Evolutionary conservation across 2,113 vertebrate genomes (phyloP), one percentile per base, ranked within the genome.

Genomic region (Ginglymostoma cirratum): DNA sequence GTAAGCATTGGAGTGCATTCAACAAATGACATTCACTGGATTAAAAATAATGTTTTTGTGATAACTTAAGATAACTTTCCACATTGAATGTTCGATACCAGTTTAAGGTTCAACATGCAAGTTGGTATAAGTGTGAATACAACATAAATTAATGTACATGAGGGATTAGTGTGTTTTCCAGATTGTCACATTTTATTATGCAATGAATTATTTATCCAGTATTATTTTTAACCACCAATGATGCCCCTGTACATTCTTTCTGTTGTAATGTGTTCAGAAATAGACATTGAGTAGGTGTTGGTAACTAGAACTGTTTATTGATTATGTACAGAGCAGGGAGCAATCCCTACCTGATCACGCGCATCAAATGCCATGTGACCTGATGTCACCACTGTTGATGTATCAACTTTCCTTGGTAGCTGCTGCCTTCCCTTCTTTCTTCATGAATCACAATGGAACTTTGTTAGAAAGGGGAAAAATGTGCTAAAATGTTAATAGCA

Each of bases 1-100:
- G 98, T 99, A 97, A 98, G 98, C 94, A 95, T 48, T 48, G 66
- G 12, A 48, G n/a, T 95, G 24, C 42, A 70, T 70, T 95, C 30
- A 76, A 34, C 42, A 69, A 45, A 94, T 42, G 72, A 15, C 27
- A 52, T 72, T 48, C 42, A 95, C 30, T 45, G 38, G 15, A 52
- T 76, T 19, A 48, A 72, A 72, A 48, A 30, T 14, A 24, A 65
- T 94, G 12, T 67, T 3, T 23, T 66, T 45, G 7, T 94, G 12
- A 1, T 94, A 17, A 94, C 14, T 42, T 21, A n/a, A 19, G 14
- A 34, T 38, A 66, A n/a, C 19, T 10, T 72, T 24, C 19, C 14
- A 72, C 14, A 19, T 95, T 95, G 30, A 27, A 14, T 45, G 10
- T 70, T 70, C 45, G 24, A n/a, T 17, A 4, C 67, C 45, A 4